Percentiles rank a stretch among this genome's conserved stretches.
Conservation (phyloP, 2,888 invertebrate genomes). For the Polydrusus tereticollis region DNA sequence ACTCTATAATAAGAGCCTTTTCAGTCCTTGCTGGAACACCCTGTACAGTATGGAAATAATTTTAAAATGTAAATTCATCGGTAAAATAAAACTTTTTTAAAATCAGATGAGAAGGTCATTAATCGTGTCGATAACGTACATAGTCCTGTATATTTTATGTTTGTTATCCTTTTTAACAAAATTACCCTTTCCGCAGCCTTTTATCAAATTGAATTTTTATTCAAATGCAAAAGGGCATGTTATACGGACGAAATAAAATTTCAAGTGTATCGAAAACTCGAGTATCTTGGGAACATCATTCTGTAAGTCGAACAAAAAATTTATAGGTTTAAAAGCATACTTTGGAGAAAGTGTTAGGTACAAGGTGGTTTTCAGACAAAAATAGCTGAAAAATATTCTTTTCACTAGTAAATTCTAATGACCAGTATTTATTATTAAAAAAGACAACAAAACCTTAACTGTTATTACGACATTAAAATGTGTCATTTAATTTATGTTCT, state of each 20-base stretch:
- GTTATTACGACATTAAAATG: too few relatives aligned
- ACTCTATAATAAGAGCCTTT: too few relatives aligned
- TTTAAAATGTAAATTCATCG: too few relatives aligned
- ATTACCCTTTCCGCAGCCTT: not conserved
- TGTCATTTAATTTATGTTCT: too few relatives aligned
- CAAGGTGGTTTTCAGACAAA: not conserved
- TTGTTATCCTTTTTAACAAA: not conserved
- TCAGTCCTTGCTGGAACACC: too few relatives aligned
- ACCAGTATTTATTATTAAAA: too few relatives aligned
- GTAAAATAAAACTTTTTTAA: not conserved
- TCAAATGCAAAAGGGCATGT: not conserved
- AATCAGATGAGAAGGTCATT: not conserved
- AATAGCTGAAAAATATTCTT: not conserved
- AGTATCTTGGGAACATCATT: not conserved
- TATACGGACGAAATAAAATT: not conserved
- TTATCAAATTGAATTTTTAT: conserved; percentile 1
- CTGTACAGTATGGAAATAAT: too few relatives aligned
- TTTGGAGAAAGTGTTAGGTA: not conserved
- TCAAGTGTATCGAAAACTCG: not conserved
- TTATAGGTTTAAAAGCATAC: not conserved
- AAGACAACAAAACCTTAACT: too few relatives aligned
- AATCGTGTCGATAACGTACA: not conserved
- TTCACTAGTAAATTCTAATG: not conserved
- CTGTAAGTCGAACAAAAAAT: not conserved
- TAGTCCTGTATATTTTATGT: not conserved